Percentiles rank a stretch among this genome's conserved stretches.
Conservation (phyloP, 2,888 invertebrate genomes). For the Eupelmus urozonus region DNA sequence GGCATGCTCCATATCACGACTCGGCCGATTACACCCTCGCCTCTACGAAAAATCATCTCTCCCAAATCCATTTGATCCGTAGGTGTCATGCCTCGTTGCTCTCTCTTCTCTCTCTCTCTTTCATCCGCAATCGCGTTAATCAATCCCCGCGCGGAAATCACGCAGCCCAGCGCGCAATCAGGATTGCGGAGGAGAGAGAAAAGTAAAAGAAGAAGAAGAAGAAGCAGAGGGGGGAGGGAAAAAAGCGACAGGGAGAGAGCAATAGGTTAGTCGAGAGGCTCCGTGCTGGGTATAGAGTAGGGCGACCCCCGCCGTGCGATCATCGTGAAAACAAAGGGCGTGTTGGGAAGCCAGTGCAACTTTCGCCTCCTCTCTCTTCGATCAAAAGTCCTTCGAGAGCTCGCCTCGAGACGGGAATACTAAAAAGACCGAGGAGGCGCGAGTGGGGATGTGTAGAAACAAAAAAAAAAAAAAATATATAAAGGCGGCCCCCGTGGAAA, state of each 20-base stretch:
- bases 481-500: conserved; percentile 31
- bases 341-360: conserved; percentile 1
- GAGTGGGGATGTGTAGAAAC: background rate
- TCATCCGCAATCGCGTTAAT: conserved; percentile 14
- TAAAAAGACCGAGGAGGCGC: conserved; percentile 26
- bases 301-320: conserved; percentile 7
- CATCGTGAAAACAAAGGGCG: conserved; percentile 37
- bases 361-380: background rate
- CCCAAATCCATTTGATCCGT: too few relatives aligned
- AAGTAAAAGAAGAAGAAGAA: background rate
- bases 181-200: background rate
- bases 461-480: background rate
- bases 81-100: conserved; percentile 11
- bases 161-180: background rate
- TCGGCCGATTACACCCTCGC: too few relatives aligned
- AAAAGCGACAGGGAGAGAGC: background rate
- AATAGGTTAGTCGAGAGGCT: background rate
- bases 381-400: conserved; percentile 27
- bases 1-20: too few relatives aligned
- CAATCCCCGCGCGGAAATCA: background rate
- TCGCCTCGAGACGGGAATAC: conserved; percentile 13
- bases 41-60: too few relatives aligned
- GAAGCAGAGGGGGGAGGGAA: background rate
- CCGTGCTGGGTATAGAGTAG: background rate
- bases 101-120: too few relatives aligned